Base-by-base conservation (phyloP, 2,888 invertebrate species). In the Trichacis sp. region DNA sequence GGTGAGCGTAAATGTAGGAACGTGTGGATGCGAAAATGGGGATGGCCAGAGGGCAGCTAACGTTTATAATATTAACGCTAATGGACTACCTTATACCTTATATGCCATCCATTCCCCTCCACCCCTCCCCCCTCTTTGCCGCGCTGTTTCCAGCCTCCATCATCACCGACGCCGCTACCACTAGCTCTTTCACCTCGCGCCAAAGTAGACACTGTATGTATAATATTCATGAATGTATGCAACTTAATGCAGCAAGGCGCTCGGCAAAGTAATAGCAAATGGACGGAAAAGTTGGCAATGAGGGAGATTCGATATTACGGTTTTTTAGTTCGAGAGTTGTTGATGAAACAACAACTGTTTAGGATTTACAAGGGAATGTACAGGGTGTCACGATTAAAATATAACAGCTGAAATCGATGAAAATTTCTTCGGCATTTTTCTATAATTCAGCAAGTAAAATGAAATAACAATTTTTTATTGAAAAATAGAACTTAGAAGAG, bases 51-150 rank as follows among this genome's bases (percentile, higher is more conserved):
- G 83, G 81, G 79, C 82, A 81, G 81, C 81, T 80, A 81, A 82
- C 83, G 82, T 82, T 84, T 83, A 83, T 83, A 82, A 83, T 83
- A 83, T 84, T 84, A 84, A 83, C 83, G 83, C 82, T 84, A 84
- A 84, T 84, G 84, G 83, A 84, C 83, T 83, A 81, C 80, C 84
- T 83, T 83, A 82, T 82, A 82, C 82, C 81, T 82, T 80, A 79
- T 79, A 79, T 76, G 76, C 76, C 73, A 69, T 65, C 73, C 73
- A 70, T 74, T 71, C 71, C 75, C 74, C 70, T 74, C 68, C 64
- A 57, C 56, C 15, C 38, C 43, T 24, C 56, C 46, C 49, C 49
- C 54, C 51, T 45, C 58, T 46, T 55, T 52, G 20, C 38, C 62
- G 48, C 56, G 46, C 43, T 49, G 57, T 55, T 64, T 48, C 64